Evolutionary conservation across 1,140 invertebrate genomes (phyloP), one percentile per base, ranked within the genome.

Genomic region (Drosophila pachea): DNA sequence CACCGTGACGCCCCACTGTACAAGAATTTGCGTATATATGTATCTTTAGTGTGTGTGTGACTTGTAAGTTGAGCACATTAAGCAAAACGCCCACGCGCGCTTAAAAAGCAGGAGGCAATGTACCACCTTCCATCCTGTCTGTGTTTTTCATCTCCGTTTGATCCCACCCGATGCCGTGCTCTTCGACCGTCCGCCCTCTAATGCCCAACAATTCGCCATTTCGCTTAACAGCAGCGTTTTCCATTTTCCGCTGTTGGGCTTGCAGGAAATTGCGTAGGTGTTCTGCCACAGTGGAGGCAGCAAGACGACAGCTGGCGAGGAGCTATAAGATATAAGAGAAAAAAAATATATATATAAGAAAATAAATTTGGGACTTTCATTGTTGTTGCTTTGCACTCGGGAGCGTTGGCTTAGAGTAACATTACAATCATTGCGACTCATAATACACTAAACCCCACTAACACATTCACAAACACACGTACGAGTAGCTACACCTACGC

Each of bases 241-340:
- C 79, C 79, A 74, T 78, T 83, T 79, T 52, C 73, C 81, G 81
- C 65, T 84, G 66, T 64, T 66, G 62, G 73, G 77, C 82, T 74
- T 68, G 68, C 81, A 84, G 81, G 81, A 84, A 86, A 84, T 84
- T 81, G 81, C 81, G 81, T 84, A 84, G 81, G 81, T 84, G 81
- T 84, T 79, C 79, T 48, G 64, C 76, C 64, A 50, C 53, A 69
- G 22, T 32, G 47, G 16, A 38, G n/a, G 38, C 38, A 54, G 42
- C 43, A 22, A 22, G 22, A 54, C 60, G 58, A 69, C 67, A 69
- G 67, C 61, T 64, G 59, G 66, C 35, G 42, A 68, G 66, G 50
- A 65, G 38, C 47, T 65, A 47, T 35, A 33, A 14, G 33, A 56
- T 33, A 14, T 7, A 33, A 53, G 55, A 6, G n/a, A 2, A 32